Conservation (phyloP, 2,888 invertebrate species). For the Ectemnius cavifrons region DNA sequence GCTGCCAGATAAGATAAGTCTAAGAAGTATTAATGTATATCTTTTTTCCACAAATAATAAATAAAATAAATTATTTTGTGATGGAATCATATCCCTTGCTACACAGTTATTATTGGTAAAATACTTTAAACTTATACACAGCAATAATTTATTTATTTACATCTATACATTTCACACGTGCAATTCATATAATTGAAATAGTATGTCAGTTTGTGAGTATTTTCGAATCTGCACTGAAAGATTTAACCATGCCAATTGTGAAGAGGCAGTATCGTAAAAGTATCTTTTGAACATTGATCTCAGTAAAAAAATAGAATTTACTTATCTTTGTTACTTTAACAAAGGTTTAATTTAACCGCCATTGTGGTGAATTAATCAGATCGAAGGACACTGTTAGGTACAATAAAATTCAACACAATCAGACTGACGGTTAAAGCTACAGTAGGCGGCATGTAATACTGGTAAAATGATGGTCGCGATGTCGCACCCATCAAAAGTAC, state of each 20-base stretch:
- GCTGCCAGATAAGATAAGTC: slow-evolving; percentile 35
- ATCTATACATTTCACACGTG: background rate
- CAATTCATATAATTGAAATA: background rate
- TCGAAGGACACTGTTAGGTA: slow-evolving; percentile 19
- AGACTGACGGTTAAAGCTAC: slow-evolving; percentile 58
- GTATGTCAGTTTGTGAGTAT: background rate
- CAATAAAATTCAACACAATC: slow-evolving; percentile 61
- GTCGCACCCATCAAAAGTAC: slow-evolving; percentile 64
- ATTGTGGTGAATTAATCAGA: too few species aligned
- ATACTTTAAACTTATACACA: slow-evolving; percentile 17
- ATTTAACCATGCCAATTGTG: too few species aligned
- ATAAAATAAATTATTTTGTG: slow-evolving; percentile 65
- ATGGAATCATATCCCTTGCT: slow-evolving; percentile 7
- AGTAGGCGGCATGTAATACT: slow-evolving; percentile 71
- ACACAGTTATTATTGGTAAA: slow-evolving; percentile 23
- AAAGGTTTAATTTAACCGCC: too few species aligned
- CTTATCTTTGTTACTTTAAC: background rate
- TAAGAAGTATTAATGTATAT: slow-evolving; percentile 50
- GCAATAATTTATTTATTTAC: slow-evolving; percentile 4
- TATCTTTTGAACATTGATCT: too few species aligned
- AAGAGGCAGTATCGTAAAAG: too few species aligned
- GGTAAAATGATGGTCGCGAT: slow-evolving; percentile 66
- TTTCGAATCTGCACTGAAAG: too few species aligned
- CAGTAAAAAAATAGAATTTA: too few species aligned
- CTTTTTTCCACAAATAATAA: slow-evolving; percentile 50